Percentiles rank a stretch among this genome's conserved stretches.
phyloP scores from a whole-genome alignment of 2,888 invertebrate genomes.

The Saturnia japonica region DNA sequence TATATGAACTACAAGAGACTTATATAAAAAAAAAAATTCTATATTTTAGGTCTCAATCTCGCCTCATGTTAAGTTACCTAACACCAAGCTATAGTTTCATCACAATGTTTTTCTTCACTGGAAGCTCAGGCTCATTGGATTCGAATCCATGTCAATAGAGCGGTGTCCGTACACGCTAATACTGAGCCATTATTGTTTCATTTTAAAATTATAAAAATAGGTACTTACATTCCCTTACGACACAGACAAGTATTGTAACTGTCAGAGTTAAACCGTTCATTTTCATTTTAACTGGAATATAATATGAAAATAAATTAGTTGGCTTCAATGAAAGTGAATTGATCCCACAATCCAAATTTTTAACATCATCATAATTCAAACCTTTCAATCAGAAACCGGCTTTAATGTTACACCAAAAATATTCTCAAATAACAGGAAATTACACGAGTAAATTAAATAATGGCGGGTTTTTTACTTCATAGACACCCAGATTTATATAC shows the following conservation, averaged over 20 bases:
- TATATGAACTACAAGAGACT: no score
- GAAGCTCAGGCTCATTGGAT: no score
- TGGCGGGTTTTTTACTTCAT: neutral
- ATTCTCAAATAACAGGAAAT: neutral
- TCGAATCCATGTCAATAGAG: no score
- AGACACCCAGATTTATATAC: neutral
- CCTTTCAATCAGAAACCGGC: neutral
- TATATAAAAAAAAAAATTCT: no score
- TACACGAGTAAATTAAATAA: conserved; percentile 2
- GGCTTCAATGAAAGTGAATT: neutral
- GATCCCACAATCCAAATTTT: neutral
- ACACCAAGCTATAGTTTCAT: no score
- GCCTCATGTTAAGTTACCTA: no score
- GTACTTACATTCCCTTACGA: conserved; percentile 56
- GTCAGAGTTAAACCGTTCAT: conserved; percentile 33
- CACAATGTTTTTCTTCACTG: no score
- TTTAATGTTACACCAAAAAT: neutral
- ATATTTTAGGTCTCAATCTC: no score
- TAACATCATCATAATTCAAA: neutral
- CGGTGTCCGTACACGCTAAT: no score
- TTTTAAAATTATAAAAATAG: neutral
- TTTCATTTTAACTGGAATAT: conserved; percentile 49
- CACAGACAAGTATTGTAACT: conserved; percentile 41
- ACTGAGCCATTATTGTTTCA: no score
- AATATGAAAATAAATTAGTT: conserved; percentile 18